Conservation (phyloP, 2,113 vertebrate species). For the Sebastes schlegelii region DNA sequence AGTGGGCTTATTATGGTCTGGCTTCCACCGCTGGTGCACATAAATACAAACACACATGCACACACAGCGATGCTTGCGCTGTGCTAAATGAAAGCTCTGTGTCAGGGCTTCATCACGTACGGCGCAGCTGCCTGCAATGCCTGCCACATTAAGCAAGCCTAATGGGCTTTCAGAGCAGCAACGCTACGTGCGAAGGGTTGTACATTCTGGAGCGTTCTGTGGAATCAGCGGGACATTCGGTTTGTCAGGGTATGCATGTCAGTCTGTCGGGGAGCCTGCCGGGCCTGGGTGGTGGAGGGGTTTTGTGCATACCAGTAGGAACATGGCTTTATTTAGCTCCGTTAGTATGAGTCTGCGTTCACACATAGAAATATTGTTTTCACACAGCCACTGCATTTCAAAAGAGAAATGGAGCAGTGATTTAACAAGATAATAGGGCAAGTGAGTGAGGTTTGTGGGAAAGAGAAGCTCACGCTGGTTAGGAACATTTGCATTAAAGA, state of each 20-base stretch:
- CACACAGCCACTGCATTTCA: constrained; percentile 4
- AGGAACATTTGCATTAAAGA: constrained; percentile 59
- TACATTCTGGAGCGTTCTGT: constrained; percentile 55
- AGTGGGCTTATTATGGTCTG: constrained; percentile 59
- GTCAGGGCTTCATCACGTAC: constrained; percentile 72
- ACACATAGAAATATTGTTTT: constrained; percentile 25
- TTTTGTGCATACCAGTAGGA: constrained; percentile 14
- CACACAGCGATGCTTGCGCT: constrained; percentile 45
- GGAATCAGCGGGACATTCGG: constrained; percentile 66
- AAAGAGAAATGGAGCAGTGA: constrained; percentile 25
- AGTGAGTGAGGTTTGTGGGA: constrained; percentile 26
- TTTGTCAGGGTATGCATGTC: constrained; percentile 56
- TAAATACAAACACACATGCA: constrained; percentile 19
- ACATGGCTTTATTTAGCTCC: constrained; percentile 22
- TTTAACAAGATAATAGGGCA: constrained; percentile 46
- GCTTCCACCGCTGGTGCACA: constrained; percentile 37
- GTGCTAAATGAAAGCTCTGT: constrained; percentile 76
- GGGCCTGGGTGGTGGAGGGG: neutral
- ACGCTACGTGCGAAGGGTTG: constrained; percentile 48
- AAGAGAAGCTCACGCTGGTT: constrained; percentile 60
- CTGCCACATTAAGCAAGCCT: constrained; percentile 80
- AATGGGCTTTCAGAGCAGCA: constrained; percentile 76
- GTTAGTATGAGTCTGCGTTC: constrained; percentile 20
- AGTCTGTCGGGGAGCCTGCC: constrained; percentile 38
- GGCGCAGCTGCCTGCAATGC: constrained; percentile 70